These are phyloP conservation scores for Onchidella celtica DNA, from an alignment of 2,888 invertebrate genomes.

Conservation along the genomic window DNA sequence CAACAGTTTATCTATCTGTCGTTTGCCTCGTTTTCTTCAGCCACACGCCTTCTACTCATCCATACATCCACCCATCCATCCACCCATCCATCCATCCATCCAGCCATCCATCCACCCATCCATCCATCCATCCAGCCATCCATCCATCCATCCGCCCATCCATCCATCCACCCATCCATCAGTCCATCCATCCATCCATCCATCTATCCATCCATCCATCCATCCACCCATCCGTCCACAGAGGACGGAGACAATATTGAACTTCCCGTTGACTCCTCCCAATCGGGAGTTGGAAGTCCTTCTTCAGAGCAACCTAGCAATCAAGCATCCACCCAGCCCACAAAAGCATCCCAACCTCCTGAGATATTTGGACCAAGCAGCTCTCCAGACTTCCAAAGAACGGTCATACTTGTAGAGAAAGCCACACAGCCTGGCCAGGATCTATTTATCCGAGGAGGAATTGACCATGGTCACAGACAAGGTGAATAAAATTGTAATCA, in stretches of 20 bases:
- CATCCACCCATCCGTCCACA: not conserved
- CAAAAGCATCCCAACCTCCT: too few species aligned
- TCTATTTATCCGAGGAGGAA: conserved; percentile 81
- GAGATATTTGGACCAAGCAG: conserved; percentile 29
- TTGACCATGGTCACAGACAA: conserved; percentile 64
- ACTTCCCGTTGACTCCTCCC: not conserved
- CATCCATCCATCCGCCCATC: too few species aligned
- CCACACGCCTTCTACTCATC: too few species aligned
- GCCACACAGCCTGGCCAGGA: conserved; percentile 79
- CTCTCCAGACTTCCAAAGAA: conserved; percentile 54
- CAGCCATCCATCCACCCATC: too few species aligned
- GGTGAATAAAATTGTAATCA: too few species aligned
- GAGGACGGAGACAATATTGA: too few species aligned
- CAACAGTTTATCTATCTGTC: too few species aligned
- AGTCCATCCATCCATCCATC: not conserved
- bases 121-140: too few species aligned
- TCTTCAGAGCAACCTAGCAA: not conserved
- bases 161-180: too few species aligned
- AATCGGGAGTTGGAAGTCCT: not conserved
- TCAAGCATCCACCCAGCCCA: not conserved
- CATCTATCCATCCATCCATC: not conserved
- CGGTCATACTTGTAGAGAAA: conserved; percentile 78
- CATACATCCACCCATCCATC: too few species aligned
- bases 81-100: too few species aligned
- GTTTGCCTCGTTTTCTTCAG: too few species aligned